These are phyloP conservation scores for Craseonycteris thonglongyai DNA, from an alignment of 2,113 vertebrate species.

Conservation along the genomic window DNA sequence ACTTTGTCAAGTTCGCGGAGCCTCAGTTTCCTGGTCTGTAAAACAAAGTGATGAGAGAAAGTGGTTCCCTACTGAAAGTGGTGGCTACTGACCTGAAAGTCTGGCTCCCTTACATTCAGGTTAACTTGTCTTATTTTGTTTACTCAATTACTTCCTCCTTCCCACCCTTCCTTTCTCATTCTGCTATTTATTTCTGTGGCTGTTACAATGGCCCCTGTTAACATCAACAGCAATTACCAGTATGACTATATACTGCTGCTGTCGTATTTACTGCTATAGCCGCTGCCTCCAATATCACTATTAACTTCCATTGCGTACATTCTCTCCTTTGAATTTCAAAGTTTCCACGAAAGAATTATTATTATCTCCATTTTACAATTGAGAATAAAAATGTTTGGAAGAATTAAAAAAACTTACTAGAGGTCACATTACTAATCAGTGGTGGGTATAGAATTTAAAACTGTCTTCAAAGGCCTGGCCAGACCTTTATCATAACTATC, in stretches of 20 bases:
- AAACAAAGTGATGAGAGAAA: background rate
- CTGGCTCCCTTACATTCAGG: background rate
- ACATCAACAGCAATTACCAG: background rate
- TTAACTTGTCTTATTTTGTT: background rate
- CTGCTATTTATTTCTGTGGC: background rate
- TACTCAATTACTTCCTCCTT: background rate
- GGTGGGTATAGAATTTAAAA: background rate
- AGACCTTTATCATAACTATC: background rate
- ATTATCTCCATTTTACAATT: background rate
- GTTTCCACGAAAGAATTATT: background rate
- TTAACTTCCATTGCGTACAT: background rate
- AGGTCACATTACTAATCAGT: background rate
- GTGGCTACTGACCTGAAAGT: background rate
- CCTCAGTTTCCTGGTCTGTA: background rate
- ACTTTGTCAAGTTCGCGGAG: background rate
- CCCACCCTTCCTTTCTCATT: background rate
- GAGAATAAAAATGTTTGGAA: background rate
- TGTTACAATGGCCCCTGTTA: background rate
- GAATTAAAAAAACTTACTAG: background rate
- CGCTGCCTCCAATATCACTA: too few relatives aligned
- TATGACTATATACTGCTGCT: fast-evolving
- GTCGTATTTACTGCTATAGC: fast-evolving
- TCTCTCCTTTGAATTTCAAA: background rate
- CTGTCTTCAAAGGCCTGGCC: background rate
- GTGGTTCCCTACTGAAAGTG: background rate